Percentiles rank a stretch among this genome's conserved stretches.
phyloP scores from a whole-genome alignment of 2,113 vertebrate genomes.

The Oreocharis arfaki region DNA sequence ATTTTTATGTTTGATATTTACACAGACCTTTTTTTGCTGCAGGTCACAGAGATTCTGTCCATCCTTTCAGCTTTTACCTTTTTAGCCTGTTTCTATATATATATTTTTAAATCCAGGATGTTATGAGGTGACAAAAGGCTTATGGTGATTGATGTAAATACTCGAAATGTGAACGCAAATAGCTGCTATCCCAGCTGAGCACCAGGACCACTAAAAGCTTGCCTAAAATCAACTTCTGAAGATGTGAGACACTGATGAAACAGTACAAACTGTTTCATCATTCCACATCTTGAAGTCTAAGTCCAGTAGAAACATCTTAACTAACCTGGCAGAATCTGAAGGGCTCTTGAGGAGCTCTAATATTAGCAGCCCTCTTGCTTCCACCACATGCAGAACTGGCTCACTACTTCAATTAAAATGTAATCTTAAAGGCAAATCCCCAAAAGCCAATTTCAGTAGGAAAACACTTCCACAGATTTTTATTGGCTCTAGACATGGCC shows the following conservation, averaged over 20 bases:
- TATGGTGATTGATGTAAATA: not conserved
- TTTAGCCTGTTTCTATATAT: not conserved
- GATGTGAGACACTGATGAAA: slow-evolving; percentile 55
- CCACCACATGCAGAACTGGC: slow-evolving; percentile 28
- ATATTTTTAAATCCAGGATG: not conserved
- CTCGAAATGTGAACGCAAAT: slow-evolving; percentile 19
- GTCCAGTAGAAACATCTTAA: slow-evolving; percentile 20
- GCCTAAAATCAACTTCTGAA: not conserved
- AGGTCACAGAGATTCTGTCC: not conserved
- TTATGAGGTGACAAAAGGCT: slow-evolving; percentile 15
- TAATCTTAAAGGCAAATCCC: slow-evolving; percentile 68
- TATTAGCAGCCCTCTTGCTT: slow-evolving; percentile 8
- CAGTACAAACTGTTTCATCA: slow-evolving; percentile 50
- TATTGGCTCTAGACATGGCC: slow-evolving; percentile 52
- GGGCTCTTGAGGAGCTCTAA: slow-evolving; percentile 4
- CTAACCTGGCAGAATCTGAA: slow-evolving; percentile 13
- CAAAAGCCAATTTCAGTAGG: slow-evolving; percentile 55
- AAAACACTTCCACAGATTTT: slow-evolving; percentile 63
- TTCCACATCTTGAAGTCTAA: slow-evolving; percentile 16
- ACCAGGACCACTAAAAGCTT: not conserved
- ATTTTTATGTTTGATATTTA: not conserved
- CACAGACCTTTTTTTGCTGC: not conserved
- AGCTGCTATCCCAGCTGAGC: not conserved
- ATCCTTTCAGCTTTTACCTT: not conserved
- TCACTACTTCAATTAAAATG: slow-evolving; percentile 68